Evolutionary conservation across 2,113 vertebrate genomes (phyloP).

Genomic region (Odocoileus hemionus): DNA sequence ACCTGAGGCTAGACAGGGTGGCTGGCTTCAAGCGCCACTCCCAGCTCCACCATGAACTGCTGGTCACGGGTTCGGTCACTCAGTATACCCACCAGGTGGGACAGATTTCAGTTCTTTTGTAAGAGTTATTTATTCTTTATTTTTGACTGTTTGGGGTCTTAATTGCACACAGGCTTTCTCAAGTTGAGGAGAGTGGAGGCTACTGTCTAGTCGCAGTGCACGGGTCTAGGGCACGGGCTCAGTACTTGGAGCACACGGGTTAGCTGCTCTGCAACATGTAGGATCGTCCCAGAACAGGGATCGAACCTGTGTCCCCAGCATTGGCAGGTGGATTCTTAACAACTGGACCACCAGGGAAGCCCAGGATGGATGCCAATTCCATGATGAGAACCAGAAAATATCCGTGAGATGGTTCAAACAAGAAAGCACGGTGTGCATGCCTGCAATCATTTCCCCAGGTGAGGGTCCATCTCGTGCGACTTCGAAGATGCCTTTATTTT

Average conservation of each 20-base stretch:
- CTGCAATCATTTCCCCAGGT: accelerated
- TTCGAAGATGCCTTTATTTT: not conserved
- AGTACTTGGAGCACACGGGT: not conserved
- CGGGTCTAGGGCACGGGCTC: not conserved
- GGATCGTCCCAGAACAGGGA: not conserved
- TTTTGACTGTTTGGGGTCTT: not conserved
- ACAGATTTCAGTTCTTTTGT: not conserved
- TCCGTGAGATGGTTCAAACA: not conserved
- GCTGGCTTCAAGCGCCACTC: not conserved
- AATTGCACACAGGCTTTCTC: not conserved
- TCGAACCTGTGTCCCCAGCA: not conserved
- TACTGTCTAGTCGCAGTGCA: not conserved
- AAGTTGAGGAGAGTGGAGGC: not conserved
- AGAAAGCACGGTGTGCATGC: not conserved
- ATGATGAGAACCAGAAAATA: not conserved
- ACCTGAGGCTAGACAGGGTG: not conserved
- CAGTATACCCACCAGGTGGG: not conserved
- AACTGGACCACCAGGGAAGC: not conserved
- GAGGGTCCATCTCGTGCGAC: not conserved
- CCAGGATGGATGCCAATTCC: not conserved
- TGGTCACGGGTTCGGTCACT: not conserved
- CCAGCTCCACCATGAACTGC: not conserved
- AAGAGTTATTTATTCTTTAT: not conserved
- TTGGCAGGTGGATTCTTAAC: not conserved
- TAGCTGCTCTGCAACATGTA: not conserved